Conservation (phyloP, 2,113 vertebrate genomes). For the Willisornis vidua region DNA sequence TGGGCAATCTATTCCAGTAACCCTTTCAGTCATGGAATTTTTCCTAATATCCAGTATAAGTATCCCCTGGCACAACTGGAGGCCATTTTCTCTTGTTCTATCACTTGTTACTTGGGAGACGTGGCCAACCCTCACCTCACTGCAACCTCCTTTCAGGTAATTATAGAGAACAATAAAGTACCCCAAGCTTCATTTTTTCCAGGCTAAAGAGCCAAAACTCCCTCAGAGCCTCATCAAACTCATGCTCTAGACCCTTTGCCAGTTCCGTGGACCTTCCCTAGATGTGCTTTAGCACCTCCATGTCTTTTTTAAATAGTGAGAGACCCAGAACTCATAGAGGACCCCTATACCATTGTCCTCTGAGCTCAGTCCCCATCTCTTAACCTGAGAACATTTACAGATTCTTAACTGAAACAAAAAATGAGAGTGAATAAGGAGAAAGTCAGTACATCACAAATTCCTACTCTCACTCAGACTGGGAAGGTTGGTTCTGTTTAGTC, state of each 20-base stretch:
- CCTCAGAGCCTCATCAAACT: background rate
- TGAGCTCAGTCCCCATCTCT: background rate
- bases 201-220: background rate
- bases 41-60: background rate
- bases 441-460: background rate
- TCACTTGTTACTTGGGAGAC: background rate
- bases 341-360: background rate
- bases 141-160: background rate
- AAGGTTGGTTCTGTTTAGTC: background rate
- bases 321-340: background rate
- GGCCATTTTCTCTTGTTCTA: background rate
- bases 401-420: background rate
- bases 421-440: background rate
- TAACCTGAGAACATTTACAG: background rate
- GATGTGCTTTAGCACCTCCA: background rate
- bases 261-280: accelerated
- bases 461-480: background rate
- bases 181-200: background rate
- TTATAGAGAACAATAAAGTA: background rate
- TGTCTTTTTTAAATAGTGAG: background rate
- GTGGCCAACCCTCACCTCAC: background rate
- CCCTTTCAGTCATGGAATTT: background rate
- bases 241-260: background rate
- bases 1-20: background rate
- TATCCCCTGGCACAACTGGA: background rate